Conservation (phyloP, 2,888 invertebrate species). For the Hirtodrosophila trivittata region DNA sequence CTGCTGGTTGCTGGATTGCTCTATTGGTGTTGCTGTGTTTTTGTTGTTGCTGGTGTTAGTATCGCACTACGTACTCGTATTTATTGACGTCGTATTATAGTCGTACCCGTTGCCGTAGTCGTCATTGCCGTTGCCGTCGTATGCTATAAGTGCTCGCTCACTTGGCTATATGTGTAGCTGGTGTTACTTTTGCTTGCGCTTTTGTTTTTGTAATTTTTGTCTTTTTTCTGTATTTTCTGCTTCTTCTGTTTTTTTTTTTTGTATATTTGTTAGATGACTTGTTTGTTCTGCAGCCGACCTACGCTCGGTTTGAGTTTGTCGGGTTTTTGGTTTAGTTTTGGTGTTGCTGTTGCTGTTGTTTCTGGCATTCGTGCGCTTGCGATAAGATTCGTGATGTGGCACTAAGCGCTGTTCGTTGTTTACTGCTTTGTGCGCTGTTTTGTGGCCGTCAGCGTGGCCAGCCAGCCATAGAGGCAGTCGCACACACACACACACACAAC, state of each 20-base stretch:
- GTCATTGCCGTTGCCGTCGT: slow-evolving; percentile 55
- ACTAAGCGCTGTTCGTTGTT: slow-evolving; percentile 79
- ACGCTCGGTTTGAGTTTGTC: slow-evolving; percentile 58
- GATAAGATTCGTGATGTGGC: slow-evolving; percentile 78
- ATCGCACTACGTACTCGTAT: slow-evolving; percentile 57
- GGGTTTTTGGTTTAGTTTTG: slow-evolving; percentile 39
- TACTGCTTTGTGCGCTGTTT: slow-evolving; percentile 75
- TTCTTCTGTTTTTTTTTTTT: slow-evolving; percentile 24
- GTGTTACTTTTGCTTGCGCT: slow-evolving; percentile 52
- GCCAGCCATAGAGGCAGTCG: slow-evolving; percentile 71
- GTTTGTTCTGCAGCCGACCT: slow-evolving; percentile 74
- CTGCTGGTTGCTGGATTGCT: slow-evolving; percentile 14
- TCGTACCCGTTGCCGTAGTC: slow-evolving; percentile 54
- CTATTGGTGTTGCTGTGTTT: slow-evolving; percentile 18
- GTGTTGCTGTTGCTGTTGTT: slow-evolving; percentile 18
- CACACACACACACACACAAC: slow-evolving; percentile 43
- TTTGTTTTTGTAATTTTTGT: slow-evolving; percentile 22
- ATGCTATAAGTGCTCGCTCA: slow-evolving; percentile 70
- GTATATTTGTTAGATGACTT: slow-evolving; percentile 66
- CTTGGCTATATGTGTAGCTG: slow-evolving; percentile 50
- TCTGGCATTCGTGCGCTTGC: slow-evolving; percentile 67
- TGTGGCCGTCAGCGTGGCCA: slow-evolving; percentile 78
- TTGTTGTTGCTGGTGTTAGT: slow-evolving; percentile 43
- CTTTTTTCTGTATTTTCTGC: slow-evolving; percentile 16
- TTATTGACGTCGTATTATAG: slow-evolving; percentile 34